Evolutionary conservation across 1,140 invertebrate species (phyloP).

Genomic region (Cotesia typhae): DNA sequence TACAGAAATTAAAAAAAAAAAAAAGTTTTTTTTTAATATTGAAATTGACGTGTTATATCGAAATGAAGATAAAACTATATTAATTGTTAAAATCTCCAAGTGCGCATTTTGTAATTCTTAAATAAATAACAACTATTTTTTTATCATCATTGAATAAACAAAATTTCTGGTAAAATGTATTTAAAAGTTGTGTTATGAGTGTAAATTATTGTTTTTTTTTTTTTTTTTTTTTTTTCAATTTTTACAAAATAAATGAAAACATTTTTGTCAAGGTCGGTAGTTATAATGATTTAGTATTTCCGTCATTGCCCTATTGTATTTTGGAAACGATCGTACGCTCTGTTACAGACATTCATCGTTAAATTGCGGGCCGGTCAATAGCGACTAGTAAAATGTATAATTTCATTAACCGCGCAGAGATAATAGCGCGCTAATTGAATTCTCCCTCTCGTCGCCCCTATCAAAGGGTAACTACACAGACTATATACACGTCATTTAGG

Average conservation of each 20-base stretch:
- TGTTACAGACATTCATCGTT: conserved; percentile 12
- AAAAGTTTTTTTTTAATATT: no score
- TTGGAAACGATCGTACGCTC: neutral
- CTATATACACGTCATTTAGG: conserved; percentile 3
- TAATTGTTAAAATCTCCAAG: no score
- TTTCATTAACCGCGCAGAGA: conserved; percentile 33
- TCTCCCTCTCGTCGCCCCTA: conserved; percentile 9
- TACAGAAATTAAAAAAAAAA: no score
- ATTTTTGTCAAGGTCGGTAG: neutral
- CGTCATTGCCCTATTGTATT: neutral
- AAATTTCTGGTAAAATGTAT: no score
- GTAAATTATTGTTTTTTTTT: no score
- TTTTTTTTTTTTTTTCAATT: no score
- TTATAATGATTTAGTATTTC: neutral
- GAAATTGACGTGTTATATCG: no score
- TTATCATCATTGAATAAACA: no score
- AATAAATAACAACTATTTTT: no score
- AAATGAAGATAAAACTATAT: no score
- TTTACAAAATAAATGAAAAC: neutral
- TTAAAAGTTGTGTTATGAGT: no score
- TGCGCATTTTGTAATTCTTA: no score
- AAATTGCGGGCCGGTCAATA: conserved; percentile 11
- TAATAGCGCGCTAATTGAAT: conserved; percentile 37
- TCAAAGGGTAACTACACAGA: conserved; percentile 6
- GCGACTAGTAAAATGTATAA: conserved; percentile 31